These are phyloP conservation scores for Drosophila hamatofila DNA, from an alignment of 2,888 invertebrate genomes.

Conservation along the genomic window DNA sequence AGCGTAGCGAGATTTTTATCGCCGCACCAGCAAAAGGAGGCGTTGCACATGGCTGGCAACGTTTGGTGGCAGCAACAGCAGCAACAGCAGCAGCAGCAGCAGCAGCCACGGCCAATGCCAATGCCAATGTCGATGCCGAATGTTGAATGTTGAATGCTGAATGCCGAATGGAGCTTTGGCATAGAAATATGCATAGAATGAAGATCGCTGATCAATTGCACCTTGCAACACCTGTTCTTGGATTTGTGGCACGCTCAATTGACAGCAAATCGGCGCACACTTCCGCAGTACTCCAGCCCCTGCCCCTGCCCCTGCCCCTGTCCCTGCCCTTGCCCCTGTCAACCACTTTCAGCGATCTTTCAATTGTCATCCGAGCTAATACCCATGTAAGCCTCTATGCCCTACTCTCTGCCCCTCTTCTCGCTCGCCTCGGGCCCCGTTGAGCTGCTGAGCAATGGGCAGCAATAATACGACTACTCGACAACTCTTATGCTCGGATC, in stretches of 20 bases:
- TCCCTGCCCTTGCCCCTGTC: neutral
- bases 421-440: neutral
- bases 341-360: constrained; percentile 43
- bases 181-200: constrained; percentile 16
- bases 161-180: neutral
- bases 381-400: constrained; percentile 51
- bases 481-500: constrained; percentile 14
- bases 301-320: neutral
- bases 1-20: constrained; percentile 65
- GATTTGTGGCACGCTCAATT: constrained; percentile 41
- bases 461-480: constrained; percentile 20
- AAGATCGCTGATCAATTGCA: constrained; percentile 16
- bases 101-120: constrained; percentile 22
- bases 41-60: constrained; percentile 46
- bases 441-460: neutral
- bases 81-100: neutral
- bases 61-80: constrained; percentile 10
- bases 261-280: constrained; percentile 49
- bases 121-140: constrained; percentile 2
- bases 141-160: constrained; percentile 10
- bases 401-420: neutral
- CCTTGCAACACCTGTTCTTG: constrained; percentile 18
- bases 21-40: constrained; percentile 53
- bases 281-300: constrained; percentile 45
- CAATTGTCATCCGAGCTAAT: constrained; percentile 60